phyloP scores from a whole-genome alignment of 2,797 vertebrate genomes.

The Sciaenops ocellatus region DNA sequence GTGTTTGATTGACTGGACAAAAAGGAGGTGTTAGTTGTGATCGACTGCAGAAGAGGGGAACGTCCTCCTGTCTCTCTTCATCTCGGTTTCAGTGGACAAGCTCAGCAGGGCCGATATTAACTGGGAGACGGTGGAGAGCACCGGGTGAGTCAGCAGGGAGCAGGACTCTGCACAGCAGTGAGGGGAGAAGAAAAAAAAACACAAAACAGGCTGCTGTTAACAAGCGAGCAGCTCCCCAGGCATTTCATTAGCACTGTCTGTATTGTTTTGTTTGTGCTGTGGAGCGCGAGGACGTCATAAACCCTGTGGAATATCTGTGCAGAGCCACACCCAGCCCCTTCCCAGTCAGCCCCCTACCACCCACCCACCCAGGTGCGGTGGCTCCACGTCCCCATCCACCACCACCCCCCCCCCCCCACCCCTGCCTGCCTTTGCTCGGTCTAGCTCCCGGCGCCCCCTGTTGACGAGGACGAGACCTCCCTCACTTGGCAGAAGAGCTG shows the following conservation, averaged over 20 bases:
- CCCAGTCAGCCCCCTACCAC: slow-evolving; percentile 2
- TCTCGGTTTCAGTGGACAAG: slow-evolving; percentile 66
- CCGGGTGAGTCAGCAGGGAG: slow-evolving; percentile 43
- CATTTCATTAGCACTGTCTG: slow-evolving; percentile 69
- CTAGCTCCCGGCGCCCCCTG: slow-evolving; percentile 64
- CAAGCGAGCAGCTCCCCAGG: slow-evolving; percentile 59
- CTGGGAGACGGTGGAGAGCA: slow-evolving; percentile 21
- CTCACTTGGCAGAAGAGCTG: slow-evolving; percentile 67
- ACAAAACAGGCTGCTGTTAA: slow-evolving; percentile 29
- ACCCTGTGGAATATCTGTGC: slow-evolving; percentile 62
- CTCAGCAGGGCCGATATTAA: slow-evolving; percentile 34
- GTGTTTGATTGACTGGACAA: slow-evolving; percentile 55
- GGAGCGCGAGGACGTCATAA: slow-evolving; percentile 46
- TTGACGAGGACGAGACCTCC: slow-evolving; percentile 52
- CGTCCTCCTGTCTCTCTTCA: slow-evolving; percentile 38
- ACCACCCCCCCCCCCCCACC: neutral
- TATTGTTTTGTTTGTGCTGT: slow-evolving; percentile 68
- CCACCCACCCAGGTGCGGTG: neutral
- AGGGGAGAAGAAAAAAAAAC: slow-evolving; percentile 5
- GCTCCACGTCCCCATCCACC: neutral
- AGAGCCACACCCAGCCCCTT: slow-evolving; percentile 29
- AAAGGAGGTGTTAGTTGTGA: slow-evolving; percentile 30
- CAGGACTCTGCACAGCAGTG: slow-evolving; percentile 23
- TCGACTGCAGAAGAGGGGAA: slow-evolving; percentile 27
- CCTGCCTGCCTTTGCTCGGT: slow-evolving; percentile 23